Conservation (phyloP, 2,797 vertebrate genomes). For the Rhyacichthys aspro region DNA sequence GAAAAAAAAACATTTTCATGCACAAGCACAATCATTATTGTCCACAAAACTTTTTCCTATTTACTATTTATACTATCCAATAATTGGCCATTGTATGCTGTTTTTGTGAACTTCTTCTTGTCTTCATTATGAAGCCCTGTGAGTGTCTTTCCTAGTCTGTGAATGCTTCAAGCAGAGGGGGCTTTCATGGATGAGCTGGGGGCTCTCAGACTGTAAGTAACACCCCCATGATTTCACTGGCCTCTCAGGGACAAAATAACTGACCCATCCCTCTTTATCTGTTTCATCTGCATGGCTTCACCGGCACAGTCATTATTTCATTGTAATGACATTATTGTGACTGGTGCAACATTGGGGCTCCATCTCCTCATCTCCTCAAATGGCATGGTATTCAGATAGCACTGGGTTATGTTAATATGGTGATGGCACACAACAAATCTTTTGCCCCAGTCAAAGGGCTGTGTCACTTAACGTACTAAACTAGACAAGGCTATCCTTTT, state of each 20-base stretch:
- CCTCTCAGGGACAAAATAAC: conserved; percentile 45
- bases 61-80: conserved; percentile 40
- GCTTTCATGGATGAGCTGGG: conserved; percentile 35
- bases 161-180: conserved; percentile 40
- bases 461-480: too few species aligned
- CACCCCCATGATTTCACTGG: conserved; percentile 53
- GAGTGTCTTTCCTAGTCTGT: conserved; percentile 39
- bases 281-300: conserved; percentile 25
- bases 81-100: conserved; percentile 43
- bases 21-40: conserved; percentile 46
- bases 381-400: conserved; percentile 61
- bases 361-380: conserved; percentile 62
- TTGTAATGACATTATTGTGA: conserved; percentile 71
- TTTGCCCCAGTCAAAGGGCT: too few species aligned
- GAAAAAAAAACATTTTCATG: conserved; percentile 42
- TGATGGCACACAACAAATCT: conserved; percentile 38
- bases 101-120: conserved; percentile 33
- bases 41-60: conserved; percentile 25
- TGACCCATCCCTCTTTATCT: conserved; percentile 41
- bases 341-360: conserved; percentile 61
- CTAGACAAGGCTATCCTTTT: too few species aligned
- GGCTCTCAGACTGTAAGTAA: conserved; percentile 55
- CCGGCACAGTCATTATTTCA: conserved; percentile 53
- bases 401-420: conserved; percentile 51
- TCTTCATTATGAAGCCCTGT: conserved; percentile 28